phyloP scores from a whole-genome alignment of 2,888 invertebrate species.

The Tetanocera ferruginea region DNA sequence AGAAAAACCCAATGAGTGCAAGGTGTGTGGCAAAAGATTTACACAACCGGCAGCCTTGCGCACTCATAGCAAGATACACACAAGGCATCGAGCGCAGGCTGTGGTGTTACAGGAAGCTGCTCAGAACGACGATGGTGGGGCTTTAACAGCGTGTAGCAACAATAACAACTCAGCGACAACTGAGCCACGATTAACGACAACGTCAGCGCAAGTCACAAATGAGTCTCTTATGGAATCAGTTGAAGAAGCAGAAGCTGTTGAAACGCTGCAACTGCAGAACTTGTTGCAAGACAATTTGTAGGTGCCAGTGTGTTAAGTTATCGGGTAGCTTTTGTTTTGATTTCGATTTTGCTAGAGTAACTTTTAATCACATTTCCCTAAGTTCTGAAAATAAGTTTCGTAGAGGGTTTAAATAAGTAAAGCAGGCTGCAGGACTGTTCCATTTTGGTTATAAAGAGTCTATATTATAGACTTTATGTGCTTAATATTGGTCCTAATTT shows the following conservation, averaged over 20 bases:
- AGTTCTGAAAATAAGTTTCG: no score
- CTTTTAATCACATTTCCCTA: background rate
- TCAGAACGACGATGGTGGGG: background rate
- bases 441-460: no score
- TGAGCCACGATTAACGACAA: background rate
- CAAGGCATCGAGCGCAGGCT: conserved; percentile 41
- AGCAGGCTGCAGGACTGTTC: no score
- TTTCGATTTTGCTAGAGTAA: background rate
- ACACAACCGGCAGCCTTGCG: conserved; percentile 61
- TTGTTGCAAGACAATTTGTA: conserved; percentile 7
- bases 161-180: background rate
- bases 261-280: background rate
- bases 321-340: background rate
- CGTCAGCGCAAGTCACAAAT: background rate
- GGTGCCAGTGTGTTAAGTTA: background rate
- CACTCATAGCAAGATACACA: conserved; percentile 62
- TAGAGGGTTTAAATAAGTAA: no score
- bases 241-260: background rate
- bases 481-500: no score
- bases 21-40: conserved; percentile 60
- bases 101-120: background rate
- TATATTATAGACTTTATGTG: no score
- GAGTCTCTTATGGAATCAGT: background rate
- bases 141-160: background rate
- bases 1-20: conserved; percentile 62